Conservation (phyloP, 2,888 invertebrate species). For the Melanotus villosus region DNA sequence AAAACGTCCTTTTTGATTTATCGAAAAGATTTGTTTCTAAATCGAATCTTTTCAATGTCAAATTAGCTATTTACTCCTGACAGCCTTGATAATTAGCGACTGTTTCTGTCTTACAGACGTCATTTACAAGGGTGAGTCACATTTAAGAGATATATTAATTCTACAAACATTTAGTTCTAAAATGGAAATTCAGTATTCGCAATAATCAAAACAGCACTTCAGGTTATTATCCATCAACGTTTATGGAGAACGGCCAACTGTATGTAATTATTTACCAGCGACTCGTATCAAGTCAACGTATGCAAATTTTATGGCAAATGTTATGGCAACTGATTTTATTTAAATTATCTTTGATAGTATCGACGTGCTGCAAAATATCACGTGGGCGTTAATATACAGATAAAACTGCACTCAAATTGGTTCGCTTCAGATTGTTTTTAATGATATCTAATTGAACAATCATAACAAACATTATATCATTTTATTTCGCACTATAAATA, state of each 20-base stretch:
- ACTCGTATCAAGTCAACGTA: too few relatives aligned
- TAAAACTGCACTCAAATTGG: background rate
- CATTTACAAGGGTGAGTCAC: background rate
- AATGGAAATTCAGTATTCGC: background rate
- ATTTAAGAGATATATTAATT: background rate
- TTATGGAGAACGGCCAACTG: constrained; percentile 1
- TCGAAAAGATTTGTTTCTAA: background rate
- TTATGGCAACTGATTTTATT: background rate
- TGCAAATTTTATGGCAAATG: background rate
- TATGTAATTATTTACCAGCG: background rate
- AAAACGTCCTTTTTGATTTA: too few relatives aligned
- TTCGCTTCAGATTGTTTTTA: background rate
- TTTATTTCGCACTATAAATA: too few relatives aligned
- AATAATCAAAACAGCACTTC: background rate
- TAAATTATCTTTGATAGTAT: background rate
- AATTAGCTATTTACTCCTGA: background rate
- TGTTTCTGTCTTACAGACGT: background rate
- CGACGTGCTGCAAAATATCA: background rate
- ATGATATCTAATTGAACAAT: background rate
- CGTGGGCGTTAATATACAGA: background rate
- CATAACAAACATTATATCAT: background rate
- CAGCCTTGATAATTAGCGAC: background rate
- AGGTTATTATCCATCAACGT: background rate
- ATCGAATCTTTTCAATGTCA: background rate
- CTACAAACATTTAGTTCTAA: background rate